Base-by-base conservation (phyloP, 2,113 vertebrate species). In the Larimichthys crocea region DNA sequence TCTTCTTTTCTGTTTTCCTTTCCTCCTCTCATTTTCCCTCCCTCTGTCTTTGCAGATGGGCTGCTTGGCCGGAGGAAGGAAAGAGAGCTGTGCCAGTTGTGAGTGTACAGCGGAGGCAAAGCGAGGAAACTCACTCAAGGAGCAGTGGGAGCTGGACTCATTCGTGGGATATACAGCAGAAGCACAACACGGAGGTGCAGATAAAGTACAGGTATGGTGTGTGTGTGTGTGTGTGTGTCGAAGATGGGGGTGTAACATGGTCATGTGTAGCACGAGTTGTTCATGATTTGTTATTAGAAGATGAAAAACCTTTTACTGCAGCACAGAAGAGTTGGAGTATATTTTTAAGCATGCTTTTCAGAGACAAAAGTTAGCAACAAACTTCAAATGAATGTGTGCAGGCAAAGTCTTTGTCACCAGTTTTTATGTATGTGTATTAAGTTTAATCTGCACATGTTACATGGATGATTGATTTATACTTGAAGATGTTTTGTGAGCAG, bases 141-240 rank as follows among this genome's bases (percentile, higher is more conserved):
- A 56, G 78, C 60, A 66, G 72, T 46, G 40, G 67, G 67, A 86
- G 76, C 69, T 11, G 65, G 56, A 88, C 65, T 73, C 16, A 52
- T 71, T 67, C 17, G 49, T 73, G 63, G 91, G 84, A 89, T 80
- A 75, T 68, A 81, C 57, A 69, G 46, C 62, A 16, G 76, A 29
- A 50, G 46, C 12, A 35, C 57, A 65, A 68, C 68, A 61, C 79
- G 29, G 84, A 81, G 56, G 86, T 74, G 67, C 71, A 72, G 64
- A 78, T 42, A 76, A 65, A 90, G 86, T 53, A 64, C 74, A 95
- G 92, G 94, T 94, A 93, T 76, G 78, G 15, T 29, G n/a, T 64
- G 57, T 81, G 74, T 73, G n/a, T 82, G 64, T 76, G 55, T 67
- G 69, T 80, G 31, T 55, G 63, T 67, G 20, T 29, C 15, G 11